Conservation (phyloP, 2,888 invertebrate species). For the Saturnia japonica region DNA sequence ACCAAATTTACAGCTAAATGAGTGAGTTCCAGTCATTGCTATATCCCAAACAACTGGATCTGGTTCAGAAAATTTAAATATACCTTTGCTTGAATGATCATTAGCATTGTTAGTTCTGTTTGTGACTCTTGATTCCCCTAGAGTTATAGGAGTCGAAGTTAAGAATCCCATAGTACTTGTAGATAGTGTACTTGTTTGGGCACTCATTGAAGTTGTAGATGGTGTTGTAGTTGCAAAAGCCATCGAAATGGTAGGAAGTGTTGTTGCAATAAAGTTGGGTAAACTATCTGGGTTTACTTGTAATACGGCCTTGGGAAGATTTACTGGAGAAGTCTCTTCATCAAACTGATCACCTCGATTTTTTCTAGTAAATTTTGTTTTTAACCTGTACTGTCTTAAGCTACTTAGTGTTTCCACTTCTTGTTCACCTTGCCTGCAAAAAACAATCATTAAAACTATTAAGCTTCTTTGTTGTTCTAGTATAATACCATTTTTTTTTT, state of each 20-base stretch:
- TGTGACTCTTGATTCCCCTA: neutral
- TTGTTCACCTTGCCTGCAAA: constrained; percentile 41
- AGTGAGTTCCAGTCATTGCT: too few species aligned
- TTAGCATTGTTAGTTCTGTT: neutral
- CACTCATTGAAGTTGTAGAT: neutral
- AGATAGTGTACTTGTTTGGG: constrained; percentile 6
- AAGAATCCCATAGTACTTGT: constrained; percentile 12
- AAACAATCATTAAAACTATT: neutral
- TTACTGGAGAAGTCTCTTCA: constrained; percentile 39
- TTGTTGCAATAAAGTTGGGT: constrained; percentile 56
- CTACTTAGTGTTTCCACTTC: neutral
- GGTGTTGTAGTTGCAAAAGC: constrained; percentile 5
- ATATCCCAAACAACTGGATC: neutral
- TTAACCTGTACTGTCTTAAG: constrained; percentile 35
- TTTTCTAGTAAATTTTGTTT: constrained; percentile 48
- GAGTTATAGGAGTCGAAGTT: neutral
- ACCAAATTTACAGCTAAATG: neutral
- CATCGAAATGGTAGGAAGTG: constrained; percentile 21
- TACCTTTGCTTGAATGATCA: neutral
- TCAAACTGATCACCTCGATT: constrained; percentile 41
- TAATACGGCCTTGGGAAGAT: constrained; percentile 54
- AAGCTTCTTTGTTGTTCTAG: neutral
- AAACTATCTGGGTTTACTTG: constrained; percentile 60
- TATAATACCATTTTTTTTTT: neutral
- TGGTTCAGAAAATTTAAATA: constrained; percentile 5